These are phyloP conservation scores for Drosophila takahashii DNA, from an alignment of 1,140 invertebrate genomes.

Conservation along the genomic window DNA sequence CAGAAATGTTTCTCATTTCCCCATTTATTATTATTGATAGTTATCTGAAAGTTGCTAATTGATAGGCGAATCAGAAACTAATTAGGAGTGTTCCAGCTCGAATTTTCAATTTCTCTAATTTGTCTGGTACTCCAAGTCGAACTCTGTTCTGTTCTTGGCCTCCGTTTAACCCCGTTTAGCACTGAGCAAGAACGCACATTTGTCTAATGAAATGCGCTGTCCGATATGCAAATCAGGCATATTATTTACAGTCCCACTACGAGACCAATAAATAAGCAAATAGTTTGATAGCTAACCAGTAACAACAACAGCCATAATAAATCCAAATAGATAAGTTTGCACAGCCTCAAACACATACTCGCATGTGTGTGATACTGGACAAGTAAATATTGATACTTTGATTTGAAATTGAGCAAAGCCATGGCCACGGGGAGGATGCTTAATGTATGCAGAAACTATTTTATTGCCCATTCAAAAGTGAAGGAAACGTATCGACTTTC, in stretches of 20 bases:
- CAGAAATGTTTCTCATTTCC: constrained; percentile 24
- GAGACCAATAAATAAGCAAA: constrained; percentile 61
- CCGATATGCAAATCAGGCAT: constrained; percentile 32
- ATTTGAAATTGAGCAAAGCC: constrained; percentile 57
- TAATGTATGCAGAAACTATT: constrained; percentile 23
- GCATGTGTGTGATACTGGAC: constrained; percentile 9
- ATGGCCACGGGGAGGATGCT: constrained; percentile 27
- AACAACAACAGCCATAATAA: constrained; percentile 46
- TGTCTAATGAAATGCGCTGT: constrained; percentile 36
- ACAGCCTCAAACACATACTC: constrained; percentile 2
- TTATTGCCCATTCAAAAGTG: constrained; percentile 11
- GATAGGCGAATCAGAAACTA: constrained; percentile 18
- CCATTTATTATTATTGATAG: constrained; percentile 30
- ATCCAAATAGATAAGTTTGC: constrained; percentile 46
- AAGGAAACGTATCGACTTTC: background rate
- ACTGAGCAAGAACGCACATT: constrained; percentile 2
- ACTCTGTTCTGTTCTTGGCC: background rate
- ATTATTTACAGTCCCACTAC: constrained; percentile 41
- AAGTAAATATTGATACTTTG: constrained; percentile 75
- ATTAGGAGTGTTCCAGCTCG: background rate
- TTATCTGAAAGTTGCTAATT: constrained; percentile 35
- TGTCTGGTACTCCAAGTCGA: background rate
- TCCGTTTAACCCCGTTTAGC: background rate
- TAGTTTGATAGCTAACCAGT: constrained; percentile 62
- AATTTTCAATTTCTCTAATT: constrained; percentile 5